A percentile compares a stretch with the other conserved stretches of the same genome.
phyloP scores from a whole-genome alignment of 2,113 vertebrate genomes.

The Odontophorus gujanensis region DNA sequence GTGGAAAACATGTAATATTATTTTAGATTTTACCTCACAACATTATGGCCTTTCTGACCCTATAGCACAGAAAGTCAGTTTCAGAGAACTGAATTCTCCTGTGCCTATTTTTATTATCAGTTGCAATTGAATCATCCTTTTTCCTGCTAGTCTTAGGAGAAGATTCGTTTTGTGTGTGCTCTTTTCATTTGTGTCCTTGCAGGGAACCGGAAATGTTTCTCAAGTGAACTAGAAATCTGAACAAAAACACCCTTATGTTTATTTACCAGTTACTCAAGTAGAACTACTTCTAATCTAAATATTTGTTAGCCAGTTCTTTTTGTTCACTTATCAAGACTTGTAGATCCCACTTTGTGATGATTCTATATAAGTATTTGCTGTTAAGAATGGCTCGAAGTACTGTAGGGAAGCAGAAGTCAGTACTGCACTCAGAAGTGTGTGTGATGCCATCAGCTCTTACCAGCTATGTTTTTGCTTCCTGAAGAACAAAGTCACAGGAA shows the following conservation, averaged over 20 bases:
- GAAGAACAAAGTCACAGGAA: slow-evolving; percentile 18
- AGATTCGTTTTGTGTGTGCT: neutral
- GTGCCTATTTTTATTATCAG: neutral
- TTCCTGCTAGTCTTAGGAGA: neutral
- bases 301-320: neutral
- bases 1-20: neutral
- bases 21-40: neutral
- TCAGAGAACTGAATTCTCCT: neutral
- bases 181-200: neutral
- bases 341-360: neutral
- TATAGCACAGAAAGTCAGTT: neutral
- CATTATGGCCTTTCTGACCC: neutral
- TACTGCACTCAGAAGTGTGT: neutral
- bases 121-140: neutral
- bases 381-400: neutral
- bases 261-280: neutral
- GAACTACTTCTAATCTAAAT: neutral
- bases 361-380: neutral
- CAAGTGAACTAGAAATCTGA: neutral
- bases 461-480: neutral
- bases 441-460: neutral
- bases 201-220: neutral
- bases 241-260: neutral
- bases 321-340: neutral
- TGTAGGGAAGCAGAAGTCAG: neutral